A percentile compares a stretch with the other conserved stretches of the same genome.
phyloP scores from a whole-genome alignment of 2,888 invertebrate species.

The Cephonodes hylas region DNA sequence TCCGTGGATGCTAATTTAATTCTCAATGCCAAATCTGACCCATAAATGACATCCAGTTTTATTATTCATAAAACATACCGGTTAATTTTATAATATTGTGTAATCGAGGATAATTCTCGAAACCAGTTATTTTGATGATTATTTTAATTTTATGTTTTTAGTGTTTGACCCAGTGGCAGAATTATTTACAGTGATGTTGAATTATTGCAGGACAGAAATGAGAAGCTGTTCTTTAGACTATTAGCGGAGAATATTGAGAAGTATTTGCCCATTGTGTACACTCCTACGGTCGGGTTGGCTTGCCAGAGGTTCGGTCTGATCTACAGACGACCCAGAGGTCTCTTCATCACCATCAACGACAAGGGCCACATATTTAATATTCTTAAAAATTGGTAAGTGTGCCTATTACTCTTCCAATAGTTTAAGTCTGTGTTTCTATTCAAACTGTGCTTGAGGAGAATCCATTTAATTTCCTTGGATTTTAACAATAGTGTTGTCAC shows the following conservation, averaged over 20 bases:
- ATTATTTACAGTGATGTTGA: constrained; percentile 42
- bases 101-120: background rate
- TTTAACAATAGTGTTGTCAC: background rate
- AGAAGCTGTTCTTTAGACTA: constrained; percentile 96
- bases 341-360: constrained; percentile 98
- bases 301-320: constrained; percentile 98
- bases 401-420: background rate
- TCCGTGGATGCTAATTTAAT: background rate
- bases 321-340: constrained; percentile 95
- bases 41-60: background rate
- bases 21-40: background rate
- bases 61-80: background rate
- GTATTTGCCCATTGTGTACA: constrained; percentile 98
- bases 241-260: constrained; percentile 95
- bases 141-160: background rate
- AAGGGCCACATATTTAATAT: constrained; percentile 95
- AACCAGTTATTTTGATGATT: constrained; percentile 1
- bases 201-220: constrained; percentile 92
- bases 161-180: constrained; percentile 7
- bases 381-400: constrained; percentile 91
- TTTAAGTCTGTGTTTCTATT: too few species aligned
- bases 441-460: background rate
- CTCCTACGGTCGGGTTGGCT: constrained; percentile 97
- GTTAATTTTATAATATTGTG: background rate
- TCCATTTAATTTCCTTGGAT: background rate